Evolutionary conservation across 2,888 invertebrate genomes (phyloP).

Genomic region (Tetragonula carbonaria): DNA sequence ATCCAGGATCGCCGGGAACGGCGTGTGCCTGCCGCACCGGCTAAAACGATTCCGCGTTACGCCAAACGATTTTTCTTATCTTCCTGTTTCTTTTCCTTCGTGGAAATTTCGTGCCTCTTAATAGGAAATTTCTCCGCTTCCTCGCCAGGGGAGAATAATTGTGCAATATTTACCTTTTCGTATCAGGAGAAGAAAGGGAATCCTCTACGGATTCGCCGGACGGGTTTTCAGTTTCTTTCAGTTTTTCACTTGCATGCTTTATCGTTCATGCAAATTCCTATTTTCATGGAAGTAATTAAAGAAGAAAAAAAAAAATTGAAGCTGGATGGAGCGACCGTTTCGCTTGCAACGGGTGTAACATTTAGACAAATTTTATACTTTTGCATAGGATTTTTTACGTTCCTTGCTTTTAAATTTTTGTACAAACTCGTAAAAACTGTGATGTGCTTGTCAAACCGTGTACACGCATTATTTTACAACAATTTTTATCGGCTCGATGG

Average conservation of each 20-base stretch:
- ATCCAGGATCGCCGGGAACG: neutral
- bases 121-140: neutral
- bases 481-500: too few species aligned
- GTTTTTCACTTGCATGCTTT: too few species aligned
- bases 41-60: neutral
- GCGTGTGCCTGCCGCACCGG: too few species aligned
- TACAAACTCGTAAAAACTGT: too few species aligned
- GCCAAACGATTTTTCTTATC: slow-evolving; percentile 9
- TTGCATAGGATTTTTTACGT: neutral
- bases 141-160: neutral
- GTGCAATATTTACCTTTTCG: neutral
- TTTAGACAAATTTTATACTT: neutral
- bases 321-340: neutral
- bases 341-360: neutral
- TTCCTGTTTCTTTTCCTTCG: neutral
- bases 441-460: too few species aligned
- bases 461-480: too few species aligned
- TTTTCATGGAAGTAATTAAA: neutral
- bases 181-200: neutral
- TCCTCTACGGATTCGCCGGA: neutral
- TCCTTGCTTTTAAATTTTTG: too few species aligned
- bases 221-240: neutral
- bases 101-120: neutral
- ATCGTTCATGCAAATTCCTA: neutral
- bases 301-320: neutral